Evolutionary conservation across 2,797 vertebrate genomes (phyloP).

Genomic region (Anolis apletophallus): DNA sequence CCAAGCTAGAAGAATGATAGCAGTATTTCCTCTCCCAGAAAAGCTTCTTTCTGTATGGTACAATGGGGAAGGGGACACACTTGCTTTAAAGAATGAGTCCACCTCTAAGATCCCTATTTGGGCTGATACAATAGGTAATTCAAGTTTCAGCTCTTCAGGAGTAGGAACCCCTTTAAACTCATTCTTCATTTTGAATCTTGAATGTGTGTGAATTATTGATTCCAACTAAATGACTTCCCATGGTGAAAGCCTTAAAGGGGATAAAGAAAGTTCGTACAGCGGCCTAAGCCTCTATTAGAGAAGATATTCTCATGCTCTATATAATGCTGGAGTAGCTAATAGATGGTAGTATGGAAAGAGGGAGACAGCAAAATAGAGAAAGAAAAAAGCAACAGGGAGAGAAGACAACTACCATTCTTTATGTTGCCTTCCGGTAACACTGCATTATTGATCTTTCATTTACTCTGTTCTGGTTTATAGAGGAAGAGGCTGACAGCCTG

Average conservation of each 20-base stretch:
- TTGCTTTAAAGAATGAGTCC: neutral
- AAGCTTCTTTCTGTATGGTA: neutral
- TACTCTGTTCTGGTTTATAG: neutral
- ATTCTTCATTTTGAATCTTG: slow-evolving; percentile 61
- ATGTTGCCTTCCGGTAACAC: neutral
- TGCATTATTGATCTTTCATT: neutral
- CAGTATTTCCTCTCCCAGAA: neutral
- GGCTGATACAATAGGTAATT: neutral
- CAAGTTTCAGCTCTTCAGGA: slow-evolving; percentile 38
- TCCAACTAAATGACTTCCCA: slow-evolving; percentile 67
- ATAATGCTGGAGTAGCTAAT: slow-evolving; percentile 52
- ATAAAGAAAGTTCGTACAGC: slow-evolving; percentile 49
- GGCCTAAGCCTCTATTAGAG: slow-evolving; percentile 54
- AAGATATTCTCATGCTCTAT: slow-evolving; percentile 64
- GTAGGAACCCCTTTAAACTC: slow-evolving; percentile 62
- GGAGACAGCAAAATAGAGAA: neutral
- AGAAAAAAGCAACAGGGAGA: slow-evolving; percentile 24
- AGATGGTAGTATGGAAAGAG: neutral
- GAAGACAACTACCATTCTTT: slow-evolving; percentile 11
- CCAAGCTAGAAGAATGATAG: neutral
- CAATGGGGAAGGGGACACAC: neutral
- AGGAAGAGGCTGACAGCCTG: neutral
- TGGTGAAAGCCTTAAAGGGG: slow-evolving; percentile 69
- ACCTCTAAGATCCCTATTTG: neutral
- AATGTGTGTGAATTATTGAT: slow-evolving; percentile 75